These are phyloP conservation scores for Alectoris magna DNA, from an alignment of 2,797 vertebrate species.

Conservation along the genomic window DNA sequence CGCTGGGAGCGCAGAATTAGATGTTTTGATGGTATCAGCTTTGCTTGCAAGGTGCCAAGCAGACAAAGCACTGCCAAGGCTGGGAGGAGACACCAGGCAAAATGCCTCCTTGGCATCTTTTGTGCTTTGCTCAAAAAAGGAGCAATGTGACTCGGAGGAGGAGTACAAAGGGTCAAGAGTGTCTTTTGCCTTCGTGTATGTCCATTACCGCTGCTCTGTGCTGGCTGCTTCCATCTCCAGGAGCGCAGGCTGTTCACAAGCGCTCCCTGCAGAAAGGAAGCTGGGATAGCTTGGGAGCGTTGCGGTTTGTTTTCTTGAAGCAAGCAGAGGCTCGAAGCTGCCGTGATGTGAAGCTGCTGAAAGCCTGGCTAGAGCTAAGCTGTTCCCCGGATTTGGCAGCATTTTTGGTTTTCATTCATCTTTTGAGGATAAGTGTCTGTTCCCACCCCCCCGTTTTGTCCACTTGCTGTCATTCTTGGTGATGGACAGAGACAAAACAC, in stretches of 20 bases:
- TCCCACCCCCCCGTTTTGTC: neutral
- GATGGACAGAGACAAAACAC: neutral
- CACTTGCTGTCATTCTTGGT: neutral
- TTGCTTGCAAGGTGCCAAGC: neutral
- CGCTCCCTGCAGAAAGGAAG: neutral
- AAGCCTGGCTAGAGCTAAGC: neutral
- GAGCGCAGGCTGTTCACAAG: neutral
- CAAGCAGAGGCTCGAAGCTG: neutral
- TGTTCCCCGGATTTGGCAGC: neutral
- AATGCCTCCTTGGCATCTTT: neutral
- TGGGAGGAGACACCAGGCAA: neutral
- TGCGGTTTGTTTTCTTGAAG: neutral
- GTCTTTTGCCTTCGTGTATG: rapidly evolving
- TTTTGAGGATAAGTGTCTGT: neutral
- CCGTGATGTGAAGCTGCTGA: neutral
- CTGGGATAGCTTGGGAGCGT: neutral
- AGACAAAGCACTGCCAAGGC: neutral
- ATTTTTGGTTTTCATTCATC: neutral
- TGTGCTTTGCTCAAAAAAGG: rapidly evolving
- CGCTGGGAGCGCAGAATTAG: neutral
- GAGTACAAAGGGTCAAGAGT: neutral
- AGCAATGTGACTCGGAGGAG: neutral
- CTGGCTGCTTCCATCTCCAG: neutral
- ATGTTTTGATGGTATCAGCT: neutral
- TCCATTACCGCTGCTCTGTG: neutral